Conservation (phyloP, 2,797 vertebrate genomes). For the Esox lucius region DNA sequence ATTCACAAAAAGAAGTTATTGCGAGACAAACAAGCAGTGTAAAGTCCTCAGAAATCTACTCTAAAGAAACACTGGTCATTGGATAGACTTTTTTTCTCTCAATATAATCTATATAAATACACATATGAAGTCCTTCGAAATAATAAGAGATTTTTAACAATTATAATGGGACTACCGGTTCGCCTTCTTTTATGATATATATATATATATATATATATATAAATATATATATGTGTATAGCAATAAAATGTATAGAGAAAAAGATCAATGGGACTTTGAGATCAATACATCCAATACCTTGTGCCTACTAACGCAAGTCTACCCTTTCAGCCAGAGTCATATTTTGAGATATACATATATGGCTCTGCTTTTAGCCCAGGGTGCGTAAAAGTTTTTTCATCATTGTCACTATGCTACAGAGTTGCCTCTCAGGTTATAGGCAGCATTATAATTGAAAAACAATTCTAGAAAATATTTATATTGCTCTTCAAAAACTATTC, state of each 20-base stretch:
- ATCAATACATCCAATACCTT: conserved; percentile 55
- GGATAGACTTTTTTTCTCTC: conserved; percentile 77
- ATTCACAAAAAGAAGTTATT: conserved; percentile 82
- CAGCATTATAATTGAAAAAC: conserved; percentile 71
- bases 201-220: conserved; percentile 57
- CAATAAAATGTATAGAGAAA: conserved; percentile 72
- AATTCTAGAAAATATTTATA: conserved; percentile 78
- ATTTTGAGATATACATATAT: no score
- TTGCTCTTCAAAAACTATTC: conserved; percentile 79
- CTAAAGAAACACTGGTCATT: conserved; percentile 84
- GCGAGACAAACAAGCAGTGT: conserved; percentile 85
- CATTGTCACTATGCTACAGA: conserved; percentile 80
- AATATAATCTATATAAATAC: conserved; percentile 89
- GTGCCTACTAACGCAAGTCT: conserved; percentile 61
- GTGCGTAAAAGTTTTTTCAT: conserved; percentile 65
- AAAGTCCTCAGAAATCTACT: conserved; percentile 83
- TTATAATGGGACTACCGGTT: conserved; percentile 77
- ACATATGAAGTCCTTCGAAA: conserved; percentile 82
- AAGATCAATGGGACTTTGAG: conserved; percentile 41
- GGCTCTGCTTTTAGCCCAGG: conserved; percentile 32
- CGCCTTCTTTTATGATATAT: conserved; percentile 74
- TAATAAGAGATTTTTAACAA: conserved; percentile 81
- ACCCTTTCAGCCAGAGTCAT: background rate
- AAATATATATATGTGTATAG: conserved; percentile 12
- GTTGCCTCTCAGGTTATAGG: conserved; percentile 70